These are phyloP conservation scores for Sebastes nivosus DNA, from an alignment of 2,797 vertebrate species.

Conservation along the genomic window DNA sequence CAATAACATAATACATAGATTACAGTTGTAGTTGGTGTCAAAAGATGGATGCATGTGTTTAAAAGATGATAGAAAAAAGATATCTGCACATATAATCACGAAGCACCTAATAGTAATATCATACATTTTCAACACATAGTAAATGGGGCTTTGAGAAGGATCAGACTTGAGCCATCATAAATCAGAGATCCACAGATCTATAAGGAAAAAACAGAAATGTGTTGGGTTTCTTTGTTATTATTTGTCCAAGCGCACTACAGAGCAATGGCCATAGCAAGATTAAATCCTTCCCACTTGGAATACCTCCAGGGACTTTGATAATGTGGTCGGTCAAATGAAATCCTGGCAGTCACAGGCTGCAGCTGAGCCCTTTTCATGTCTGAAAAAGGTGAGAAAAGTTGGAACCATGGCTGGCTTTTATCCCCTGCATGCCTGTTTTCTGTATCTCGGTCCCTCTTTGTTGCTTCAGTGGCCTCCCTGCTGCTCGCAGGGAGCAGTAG, in stretches of 20 bases:
- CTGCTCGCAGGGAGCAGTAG: constrained; percentile 50
- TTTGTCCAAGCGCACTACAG: neutral
- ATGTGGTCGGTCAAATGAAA: neutral
- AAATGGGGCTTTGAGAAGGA: too few relatives aligned
- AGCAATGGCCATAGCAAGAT: neutral
- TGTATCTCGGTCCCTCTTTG: constrained; percentile 1
- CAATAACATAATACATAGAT: neutral
- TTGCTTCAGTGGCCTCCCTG: constrained; percentile 21
- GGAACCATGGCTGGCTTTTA: neutral
- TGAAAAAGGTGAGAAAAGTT: constrained; percentile 28
- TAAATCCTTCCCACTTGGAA: neutral
- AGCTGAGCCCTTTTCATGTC: constrained; percentile 21
- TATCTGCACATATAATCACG: too few relatives aligned
- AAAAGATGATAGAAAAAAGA: neutral
- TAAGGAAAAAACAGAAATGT: too few relatives aligned
- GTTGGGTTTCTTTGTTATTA: neutral
- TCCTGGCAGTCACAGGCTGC: constrained; percentile 1
- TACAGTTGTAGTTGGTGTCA: neutral
- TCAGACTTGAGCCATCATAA: too few relatives aligned
- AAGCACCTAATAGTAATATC: too few relatives aligned
- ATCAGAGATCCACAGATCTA: too few relatives aligned
- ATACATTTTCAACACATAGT: too few relatives aligned
- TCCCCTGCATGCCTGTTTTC: neutral
- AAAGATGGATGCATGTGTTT: neutral
- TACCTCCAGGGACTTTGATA: neutral